These are phyloP conservation scores for Murina feae DNA, from an alignment of 2,113 vertebrate genomes.

Conservation along the genomic window DNA sequence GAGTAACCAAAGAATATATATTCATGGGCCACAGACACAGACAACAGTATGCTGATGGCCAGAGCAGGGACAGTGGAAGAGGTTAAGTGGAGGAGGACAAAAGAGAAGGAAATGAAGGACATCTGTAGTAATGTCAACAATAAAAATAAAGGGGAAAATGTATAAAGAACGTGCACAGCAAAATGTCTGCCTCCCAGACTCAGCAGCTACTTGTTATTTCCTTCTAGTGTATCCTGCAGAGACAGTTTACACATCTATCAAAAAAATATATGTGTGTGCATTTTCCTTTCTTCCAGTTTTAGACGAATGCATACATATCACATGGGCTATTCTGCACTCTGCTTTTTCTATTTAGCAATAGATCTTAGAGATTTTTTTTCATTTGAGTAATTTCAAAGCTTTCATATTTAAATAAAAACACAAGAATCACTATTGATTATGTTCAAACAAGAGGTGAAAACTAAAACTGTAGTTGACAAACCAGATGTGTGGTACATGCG, in stretches of 20 bases:
- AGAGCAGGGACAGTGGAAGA: too few relatives aligned
- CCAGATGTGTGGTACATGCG: not conserved
- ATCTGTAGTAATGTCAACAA: too few relatives aligned
- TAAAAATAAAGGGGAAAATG: too few relatives aligned
- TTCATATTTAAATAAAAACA: not conserved
- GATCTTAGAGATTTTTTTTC: slow-evolving; percentile 10
- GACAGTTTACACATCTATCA: not conserved
- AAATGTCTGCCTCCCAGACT: not conserved
- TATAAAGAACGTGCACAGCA: not conserved
- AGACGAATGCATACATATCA: not conserved
- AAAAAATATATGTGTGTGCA: not conserved
- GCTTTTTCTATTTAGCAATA: not conserved
- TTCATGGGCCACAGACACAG: too few relatives aligned
- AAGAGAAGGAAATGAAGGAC: too few relatives aligned
- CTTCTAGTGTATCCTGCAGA: not conserved
- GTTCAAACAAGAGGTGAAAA: not conserved
- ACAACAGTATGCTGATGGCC: too few relatives aligned
- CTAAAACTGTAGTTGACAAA: not conserved
- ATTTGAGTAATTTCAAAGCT: not conserved
- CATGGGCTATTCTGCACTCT: not conserved
- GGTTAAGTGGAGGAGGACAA: too few relatives aligned
- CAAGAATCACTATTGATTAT: not conserved
- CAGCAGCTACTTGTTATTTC: not conserved
- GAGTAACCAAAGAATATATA: too few relatives aligned
- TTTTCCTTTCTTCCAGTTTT: not conserved